Base-by-base conservation (phyloP, 2,888 invertebrate genomes). In the Acanthacorydalis orientalis region DNA sequence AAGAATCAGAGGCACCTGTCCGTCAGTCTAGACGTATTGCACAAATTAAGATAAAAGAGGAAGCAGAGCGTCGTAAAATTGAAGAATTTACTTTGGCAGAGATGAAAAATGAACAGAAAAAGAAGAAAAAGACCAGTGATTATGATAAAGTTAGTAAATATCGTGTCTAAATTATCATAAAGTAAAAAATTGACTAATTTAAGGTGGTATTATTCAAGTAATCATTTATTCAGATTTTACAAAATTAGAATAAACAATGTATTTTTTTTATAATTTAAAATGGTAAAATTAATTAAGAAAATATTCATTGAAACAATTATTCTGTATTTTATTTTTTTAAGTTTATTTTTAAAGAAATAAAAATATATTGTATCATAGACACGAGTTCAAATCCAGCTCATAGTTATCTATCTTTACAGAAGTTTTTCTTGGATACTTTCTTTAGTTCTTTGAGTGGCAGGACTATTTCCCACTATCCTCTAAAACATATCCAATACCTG, bases 1-100 rank as follows among this genome's bases (percentile, higher is more conserved):
- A 11, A 0, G 67, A 69, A 1, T 62, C 72, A 12, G 75, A 76
- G 0, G 62, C 72, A 31, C 76, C 76, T 1, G 81, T 88, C 4
- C 68, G 91, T 7, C 84, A 86, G 58, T 88, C 88, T 2, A 71
- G 90, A 1, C 72, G 92, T 50, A 86, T 92, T 55, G 91, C 90
- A 0, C 88, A 88, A 63, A 73, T 87, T 57, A 86, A 89, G 63
- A 87, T 90, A 49, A 82, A 79, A 53, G 89, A 90, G 59, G 87
- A 89, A 60, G 85, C 85, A 0, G 85, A 89, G 51, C 65, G 83
- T 1, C 67, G 83, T 10, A 77, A 81, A 51, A 62, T 78, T 45
- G 86, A 88, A 57, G 87, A 86, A 56, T 75, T 83, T n/a, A 73
- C 81, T 0, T 57, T 83, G 41, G 68, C 74, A 2, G 77, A 80